A percentile compares a stretch with the other conserved stretches of the same genome.
Evolutionary conservation across 2,888 invertebrate species (phyloP).

Genomic region (Orthosia gracilis): DNA sequence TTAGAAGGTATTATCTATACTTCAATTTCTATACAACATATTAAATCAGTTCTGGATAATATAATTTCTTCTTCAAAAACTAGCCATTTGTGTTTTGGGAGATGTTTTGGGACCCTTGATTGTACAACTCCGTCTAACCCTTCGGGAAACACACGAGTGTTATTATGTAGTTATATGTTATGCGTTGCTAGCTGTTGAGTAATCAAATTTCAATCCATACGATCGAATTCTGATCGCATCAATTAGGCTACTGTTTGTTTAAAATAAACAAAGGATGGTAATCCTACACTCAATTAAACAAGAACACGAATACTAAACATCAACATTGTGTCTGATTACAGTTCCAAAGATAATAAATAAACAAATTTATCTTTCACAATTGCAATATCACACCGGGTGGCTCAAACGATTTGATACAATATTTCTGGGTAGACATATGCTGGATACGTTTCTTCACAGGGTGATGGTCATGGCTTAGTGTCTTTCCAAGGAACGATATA

Average conservation of each 20-base stretch:
- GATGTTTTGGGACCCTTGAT: too few relatives aligned
- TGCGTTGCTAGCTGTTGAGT: too few relatives aligned
- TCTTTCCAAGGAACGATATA: too few relatives aligned
- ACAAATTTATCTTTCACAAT: conserved; percentile 1
- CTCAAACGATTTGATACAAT: not conserved
- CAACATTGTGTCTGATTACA: conserved; percentile 9
- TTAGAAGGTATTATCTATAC: too few relatives aligned
- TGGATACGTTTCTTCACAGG: not conserved
- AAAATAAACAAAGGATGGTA: conserved; percentile 9
- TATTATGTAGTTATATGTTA: too few relatives aligned
- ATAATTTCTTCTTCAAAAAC: too few relatives aligned
- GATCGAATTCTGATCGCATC: not conserved
- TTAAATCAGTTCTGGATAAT: too few relatives aligned
- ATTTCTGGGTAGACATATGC: not conserved
- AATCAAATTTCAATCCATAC: not conserved
- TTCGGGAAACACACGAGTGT: too few relatives aligned
- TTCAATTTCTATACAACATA: too few relatives aligned
- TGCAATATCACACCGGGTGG: not conserved
- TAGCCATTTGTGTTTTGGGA: too few relatives aligned
- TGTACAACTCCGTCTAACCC: too few relatives aligned
- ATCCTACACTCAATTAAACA: conserved; percentile 8
- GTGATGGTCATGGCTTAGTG: too few relatives aligned
- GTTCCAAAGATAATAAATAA: conserved; percentile 13
- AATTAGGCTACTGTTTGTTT: conserved; percentile 15
- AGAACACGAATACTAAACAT: conserved; percentile 3